Conservation (phyloP, 2,113 vertebrate genomes). For the Phalacrocorax aristotelis region DNA sequence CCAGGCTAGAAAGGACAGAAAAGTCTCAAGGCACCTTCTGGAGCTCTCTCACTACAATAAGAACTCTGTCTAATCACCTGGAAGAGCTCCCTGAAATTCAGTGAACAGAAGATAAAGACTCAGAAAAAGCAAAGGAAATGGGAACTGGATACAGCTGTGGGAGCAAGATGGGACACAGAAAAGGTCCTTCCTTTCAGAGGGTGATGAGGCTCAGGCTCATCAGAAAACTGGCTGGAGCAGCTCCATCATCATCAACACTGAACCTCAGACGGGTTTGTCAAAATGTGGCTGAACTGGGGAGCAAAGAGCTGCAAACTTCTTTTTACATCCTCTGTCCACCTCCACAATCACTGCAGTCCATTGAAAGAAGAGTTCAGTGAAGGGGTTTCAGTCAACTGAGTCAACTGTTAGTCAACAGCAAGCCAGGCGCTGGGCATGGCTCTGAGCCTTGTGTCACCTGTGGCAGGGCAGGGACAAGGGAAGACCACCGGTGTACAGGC, state of each 20-base stretch:
- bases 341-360: neutral
- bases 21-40: neutral
- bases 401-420: neutral
- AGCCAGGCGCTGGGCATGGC: accelerated
- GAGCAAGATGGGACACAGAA: neutral
- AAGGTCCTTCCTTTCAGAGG: neutral
- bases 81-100: neutral
- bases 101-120: neutral
- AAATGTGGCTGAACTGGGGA: neutral
- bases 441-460: neutral
- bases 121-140: neutral
- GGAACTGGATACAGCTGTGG: neutral
- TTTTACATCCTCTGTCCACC: neutral
- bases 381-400: too few relatives aligned
- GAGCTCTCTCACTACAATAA: neutral
- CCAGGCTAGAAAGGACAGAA: neutral
- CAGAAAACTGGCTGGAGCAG: neutral
- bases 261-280: neutral
- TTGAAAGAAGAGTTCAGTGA: neutral
- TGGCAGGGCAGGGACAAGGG: neutral
- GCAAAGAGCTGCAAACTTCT: neutral
- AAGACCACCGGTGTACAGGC: accelerated
- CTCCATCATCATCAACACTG: neutral
- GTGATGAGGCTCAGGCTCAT: neutral
- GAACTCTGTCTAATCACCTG: neutral